Conservation (phyloP, 2,113 vertebrate species). For the Dromas ardeola region DNA sequence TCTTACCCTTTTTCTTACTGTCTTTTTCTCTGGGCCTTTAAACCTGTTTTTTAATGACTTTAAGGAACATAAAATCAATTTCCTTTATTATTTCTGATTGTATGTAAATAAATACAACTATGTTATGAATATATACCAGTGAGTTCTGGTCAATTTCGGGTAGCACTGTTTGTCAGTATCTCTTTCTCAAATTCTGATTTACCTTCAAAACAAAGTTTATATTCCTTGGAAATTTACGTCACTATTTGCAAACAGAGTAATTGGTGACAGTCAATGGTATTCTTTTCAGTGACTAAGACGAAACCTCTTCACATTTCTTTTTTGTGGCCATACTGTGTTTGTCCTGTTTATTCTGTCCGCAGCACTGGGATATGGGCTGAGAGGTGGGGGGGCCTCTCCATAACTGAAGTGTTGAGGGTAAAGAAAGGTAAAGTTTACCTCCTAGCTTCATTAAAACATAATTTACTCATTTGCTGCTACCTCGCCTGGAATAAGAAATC, state of each 20-base stretch:
- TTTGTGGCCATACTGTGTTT: accelerated
- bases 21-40: background rate
- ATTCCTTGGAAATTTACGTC: background rate
- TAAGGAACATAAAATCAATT: background rate
- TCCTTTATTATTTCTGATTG: background rate
- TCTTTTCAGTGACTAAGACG: background rate
- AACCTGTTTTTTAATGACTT: background rate
- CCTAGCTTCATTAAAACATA: background rate
- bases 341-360: accelerated
- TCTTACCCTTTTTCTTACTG: background rate
- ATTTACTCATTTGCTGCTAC: background rate
- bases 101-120: background rate
- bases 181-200: no score
- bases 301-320: background rate
- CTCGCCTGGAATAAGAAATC: background rate
- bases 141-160: background rate
- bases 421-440: background rate
- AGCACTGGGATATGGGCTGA: no score
- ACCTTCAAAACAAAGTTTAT: background rate
- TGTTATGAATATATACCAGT: background rate
- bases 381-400: accelerated
- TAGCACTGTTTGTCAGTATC: background rate
- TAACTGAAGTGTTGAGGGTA: background rate
- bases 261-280: background rate
- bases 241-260: background rate